These are phyloP conservation scores for Dipus sagitta DNA, from an alignment of 2,797 vertebrate genomes.

Conservation along the genomic window DNA sequence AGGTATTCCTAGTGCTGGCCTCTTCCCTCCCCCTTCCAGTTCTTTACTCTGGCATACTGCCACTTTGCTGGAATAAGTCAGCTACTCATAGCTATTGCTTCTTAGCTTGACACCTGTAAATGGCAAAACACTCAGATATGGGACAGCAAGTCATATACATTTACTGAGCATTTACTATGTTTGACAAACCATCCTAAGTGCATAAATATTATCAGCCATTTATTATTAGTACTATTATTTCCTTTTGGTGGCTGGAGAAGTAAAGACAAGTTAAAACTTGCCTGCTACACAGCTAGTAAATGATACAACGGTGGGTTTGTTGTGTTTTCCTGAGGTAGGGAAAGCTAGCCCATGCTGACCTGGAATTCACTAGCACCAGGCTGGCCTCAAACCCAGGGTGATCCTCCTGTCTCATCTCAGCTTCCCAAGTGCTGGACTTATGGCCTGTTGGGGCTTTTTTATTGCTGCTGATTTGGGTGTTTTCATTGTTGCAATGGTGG, in stretches of 20 bases:
- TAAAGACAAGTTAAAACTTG: conserved; percentile 35
- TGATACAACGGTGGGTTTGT: neutral
- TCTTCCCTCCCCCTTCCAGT: neutral
- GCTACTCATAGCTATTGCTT: neutral
- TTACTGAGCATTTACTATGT: conserved; percentile 14
- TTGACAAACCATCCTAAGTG: conserved; percentile 20
- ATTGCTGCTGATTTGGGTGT: no score
- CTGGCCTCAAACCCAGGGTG: no score
- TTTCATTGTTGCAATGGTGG: neutral
- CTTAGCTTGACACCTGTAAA: conserved; percentile 16
- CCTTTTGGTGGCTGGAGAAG: conserved; percentile 46
- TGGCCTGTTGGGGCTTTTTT: no score
- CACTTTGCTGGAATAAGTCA: conserved; percentile 19
- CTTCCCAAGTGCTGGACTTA: no score
- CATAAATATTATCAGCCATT: neutral
- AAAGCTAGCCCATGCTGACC: neutral
- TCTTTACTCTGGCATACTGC: conserved; percentile 11
- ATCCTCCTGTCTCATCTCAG: no score
- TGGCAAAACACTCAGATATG: neutral
- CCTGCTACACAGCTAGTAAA: conserved; percentile 47
- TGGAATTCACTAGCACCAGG: no score
- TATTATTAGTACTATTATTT: conserved; percentile 31
- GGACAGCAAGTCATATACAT: neutral
- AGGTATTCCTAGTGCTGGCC: neutral
- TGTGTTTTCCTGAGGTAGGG: neutral